These are phyloP conservation scores for Tupaia chinensis DNA, from an alignment of 2,113 vertebrate species.

Conservation along the genomic window DNA sequence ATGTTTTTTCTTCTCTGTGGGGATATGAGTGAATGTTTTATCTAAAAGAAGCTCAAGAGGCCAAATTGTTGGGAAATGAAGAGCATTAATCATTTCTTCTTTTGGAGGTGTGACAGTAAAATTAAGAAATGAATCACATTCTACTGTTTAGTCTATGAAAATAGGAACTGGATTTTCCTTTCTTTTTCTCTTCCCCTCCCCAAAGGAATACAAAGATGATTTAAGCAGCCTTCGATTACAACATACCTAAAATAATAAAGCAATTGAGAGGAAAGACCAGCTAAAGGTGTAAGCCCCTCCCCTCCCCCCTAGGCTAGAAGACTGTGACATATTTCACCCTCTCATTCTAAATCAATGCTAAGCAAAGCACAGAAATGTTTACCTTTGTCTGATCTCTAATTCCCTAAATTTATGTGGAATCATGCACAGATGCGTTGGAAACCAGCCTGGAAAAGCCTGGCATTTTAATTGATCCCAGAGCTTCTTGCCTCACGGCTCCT, in stretches of 20 bases:
- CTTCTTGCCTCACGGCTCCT: conserved; percentile 84
- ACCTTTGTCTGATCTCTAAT: conserved; percentile 89
- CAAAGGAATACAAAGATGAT: conserved; percentile 69
- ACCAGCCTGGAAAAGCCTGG: conserved; percentile 88
- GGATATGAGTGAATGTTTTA: conserved; percentile 29
- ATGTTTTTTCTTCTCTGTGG: conserved; percentile 1
- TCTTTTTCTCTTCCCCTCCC: conserved; percentile 63
- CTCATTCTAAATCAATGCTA: conserved; percentile 89
- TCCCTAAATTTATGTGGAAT: conserved; percentile 89
- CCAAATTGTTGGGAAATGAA: conserved; percentile 52
- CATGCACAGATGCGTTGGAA: conserved; percentile 90
- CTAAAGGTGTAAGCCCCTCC: conserved; percentile 86
- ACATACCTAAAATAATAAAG: conserved; percentile 82
- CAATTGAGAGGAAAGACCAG: conserved; percentile 80
- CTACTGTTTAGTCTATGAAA: conserved; percentile 76
- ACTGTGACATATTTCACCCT: conserved; percentile 85
- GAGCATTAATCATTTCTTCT: conserved; percentile 63
- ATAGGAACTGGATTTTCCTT: conserved; percentile 64
- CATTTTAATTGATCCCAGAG: conserved; percentile 93
- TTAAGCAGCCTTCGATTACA: conserved; percentile 72
- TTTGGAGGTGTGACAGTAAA: conserved; percentile 65
- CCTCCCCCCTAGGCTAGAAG: conserved; percentile 79
- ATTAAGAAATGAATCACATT: conserved; percentile 73
- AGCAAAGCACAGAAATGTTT: conserved; percentile 91
- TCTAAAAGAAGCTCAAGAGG: background rate